Evolutionary conservation across 2,888 invertebrate species (phyloP), one percentile per base, ranked within the genome.

Genomic region (Orthosia incerta): DNA sequence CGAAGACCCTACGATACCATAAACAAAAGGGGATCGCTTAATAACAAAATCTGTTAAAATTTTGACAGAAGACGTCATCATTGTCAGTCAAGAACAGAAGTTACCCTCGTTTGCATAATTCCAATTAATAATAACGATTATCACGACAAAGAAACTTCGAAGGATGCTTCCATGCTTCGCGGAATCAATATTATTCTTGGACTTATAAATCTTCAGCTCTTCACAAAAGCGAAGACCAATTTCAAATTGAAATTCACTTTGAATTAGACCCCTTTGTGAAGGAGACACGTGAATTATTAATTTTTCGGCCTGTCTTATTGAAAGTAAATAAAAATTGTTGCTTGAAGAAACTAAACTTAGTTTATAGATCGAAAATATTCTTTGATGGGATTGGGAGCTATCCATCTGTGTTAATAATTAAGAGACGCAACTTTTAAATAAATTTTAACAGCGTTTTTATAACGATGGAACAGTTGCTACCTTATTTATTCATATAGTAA

Each of bases 51-150:
- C 65, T 62, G 76, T 16, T 13, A 70, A 67, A 74, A 84, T 71
- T 78, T 79, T 66, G 68, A 67, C 71, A 72, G 64, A 69, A 71
- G 74, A 79, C 75, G 80, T 68, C 73, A 53, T 84, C 85, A 87
- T 80, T 74, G 87, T 89, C 88, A 85, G 73, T 87, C 85, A 80
- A 70, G 90, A 89, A 88, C 87, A 87, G 86, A 88, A 88, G 83
- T 90, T 76, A 84, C 78, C 81, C 87, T 91, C 88, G 85, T 94
- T 94, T 91, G 90, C 94, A 94, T 94, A 94, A 93, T 93, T 94
- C 89, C 91, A 93, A 94, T 94, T 94, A 93, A 92, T 92, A 89
- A 91, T 87, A 89, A 87, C 89, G 89, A 89, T 89, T 89, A 92
- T 88, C 84, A 90, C 86, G 88, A 89, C 87, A 88, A 90, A 89